These are phyloP conservation scores for Cavia porcellus DNA, from an alignment of 2,113 vertebrate species.

Conservation along the genomic window DNA sequence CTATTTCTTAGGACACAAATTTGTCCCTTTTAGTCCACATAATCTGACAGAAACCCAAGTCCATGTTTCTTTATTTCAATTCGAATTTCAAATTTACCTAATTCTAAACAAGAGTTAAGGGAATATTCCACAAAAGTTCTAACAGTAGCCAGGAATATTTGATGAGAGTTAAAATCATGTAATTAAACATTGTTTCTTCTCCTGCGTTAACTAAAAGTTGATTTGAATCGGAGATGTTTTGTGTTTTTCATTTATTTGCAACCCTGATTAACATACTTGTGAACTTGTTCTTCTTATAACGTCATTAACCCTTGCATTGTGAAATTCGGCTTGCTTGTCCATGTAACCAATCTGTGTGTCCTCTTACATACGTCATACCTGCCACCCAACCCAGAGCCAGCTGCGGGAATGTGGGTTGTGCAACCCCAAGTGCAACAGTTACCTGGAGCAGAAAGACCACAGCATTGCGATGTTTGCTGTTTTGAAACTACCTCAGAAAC, in stretches of 20 bases:
- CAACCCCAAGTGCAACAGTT: neutral
- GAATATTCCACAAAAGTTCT: neutral
- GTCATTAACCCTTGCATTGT: constrained; percentile 73
- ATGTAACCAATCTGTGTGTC: neutral
- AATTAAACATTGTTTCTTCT: constrained; percentile 24
- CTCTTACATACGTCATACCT: constrained; percentile 48
- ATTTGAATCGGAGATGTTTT: constrained; percentile 16
- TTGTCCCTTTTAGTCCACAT: neutral
- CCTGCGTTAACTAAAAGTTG: neutral
- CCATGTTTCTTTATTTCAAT: constrained; percentile 31
- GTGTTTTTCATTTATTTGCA: constrained; percentile 45
- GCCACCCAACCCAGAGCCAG: neutral
- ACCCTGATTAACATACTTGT: constrained; percentile 8
- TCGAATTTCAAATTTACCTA: neutral
- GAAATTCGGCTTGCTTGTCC: constrained; percentile 58
- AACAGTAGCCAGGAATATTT: neutral
- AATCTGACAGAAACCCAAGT: constrained; percentile 41
- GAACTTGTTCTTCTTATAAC: neutral
- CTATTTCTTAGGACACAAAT: neutral
- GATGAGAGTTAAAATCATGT: neutral
- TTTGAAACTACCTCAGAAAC: constrained; percentile 45
- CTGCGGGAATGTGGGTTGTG: neutral
- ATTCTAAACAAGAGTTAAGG: neutral
- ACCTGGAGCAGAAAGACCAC: neutral
- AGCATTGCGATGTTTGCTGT: neutral